Base-by-base conservation (phyloP, 2,888 invertebrate species). In the Siphlonurus alternatus region DNA sequence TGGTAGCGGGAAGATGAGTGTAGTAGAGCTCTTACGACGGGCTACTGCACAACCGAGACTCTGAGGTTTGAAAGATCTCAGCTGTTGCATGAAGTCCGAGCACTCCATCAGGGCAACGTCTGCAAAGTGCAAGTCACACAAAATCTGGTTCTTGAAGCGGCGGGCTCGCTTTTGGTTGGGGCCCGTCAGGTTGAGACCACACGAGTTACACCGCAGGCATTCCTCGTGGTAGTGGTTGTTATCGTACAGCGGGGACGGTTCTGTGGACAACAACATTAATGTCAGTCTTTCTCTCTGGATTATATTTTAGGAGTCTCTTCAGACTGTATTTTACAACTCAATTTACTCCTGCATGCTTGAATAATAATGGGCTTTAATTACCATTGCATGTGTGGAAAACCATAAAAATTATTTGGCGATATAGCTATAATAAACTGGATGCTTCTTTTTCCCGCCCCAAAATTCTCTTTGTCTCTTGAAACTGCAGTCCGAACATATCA, bases 141-240 rank as follows among this genome's bases (percentile, higher is more conserved):
- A 86, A 77, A 94, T 92, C 76, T 93, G 92, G 80, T 93, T 93
- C 80, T 87, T 84, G 80, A 84, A 85, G 73, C 84, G 81, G 67
- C 73, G 71, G 65, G 75, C 77, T 66, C 75, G 71, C 70, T 75
- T 76, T 80, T 89, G 90, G 77, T 92, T 93, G 72, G 90, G 89
- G 70, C 93, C 93, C 71, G 93, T 92, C 74, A 94, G 84, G 80
- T 93, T 92, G 78, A 93, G 81, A 74, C 92, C 92, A 77, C 94
- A 94, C 74, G 93, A 92, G 82, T 93, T 93, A 88, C 94, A 94
- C 73, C 91, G 89, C 74, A 94, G 86, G 81, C 94, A 94, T 86
- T 94, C 94, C 83, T 94, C 93, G 86, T 94, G 94, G 79, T 93
- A 94, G 76, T 93, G 91, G 77, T 93, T 91, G 83, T 93, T 93